Percentiles rank a stretch among this genome's conserved stretches.
Evolutionary conservation across 2,797 vertebrate genomes (phyloP).

Genomic region (Acestrorhynchus altus): DNA sequence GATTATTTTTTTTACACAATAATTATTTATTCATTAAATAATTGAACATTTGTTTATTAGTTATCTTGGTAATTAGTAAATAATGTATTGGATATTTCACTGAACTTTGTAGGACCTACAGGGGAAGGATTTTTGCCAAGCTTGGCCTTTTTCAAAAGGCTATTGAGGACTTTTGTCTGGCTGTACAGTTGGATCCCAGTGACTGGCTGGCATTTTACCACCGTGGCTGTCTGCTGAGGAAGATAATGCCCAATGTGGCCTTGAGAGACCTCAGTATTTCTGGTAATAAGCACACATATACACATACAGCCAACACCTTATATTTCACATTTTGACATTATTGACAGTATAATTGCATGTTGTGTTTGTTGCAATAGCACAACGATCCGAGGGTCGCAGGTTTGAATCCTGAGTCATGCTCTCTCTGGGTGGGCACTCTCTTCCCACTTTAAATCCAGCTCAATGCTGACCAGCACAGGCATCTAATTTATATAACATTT

Average conservation of each 20-base stretch:
- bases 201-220: constrained; percentile 80
- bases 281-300: constrained; percentile 66
- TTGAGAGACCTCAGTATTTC: constrained; percentile 81
- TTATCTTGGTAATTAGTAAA: not conserved
- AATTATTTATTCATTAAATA: not conserved
- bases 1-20: not conserved
- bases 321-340: not conserved
- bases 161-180: constrained; percentile 72
- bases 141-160: constrained; percentile 68
- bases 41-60: not conserved
- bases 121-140: constrained; percentile 76
- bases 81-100: not conserved
- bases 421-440: too few species aligned
- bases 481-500: too few species aligned
- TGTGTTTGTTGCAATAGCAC: not conserved
- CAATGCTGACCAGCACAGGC: too few species aligned
- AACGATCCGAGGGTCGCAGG: too few species aligned
- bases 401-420: too few species aligned
- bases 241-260: constrained; percentile 68
- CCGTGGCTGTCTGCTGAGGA: constrained; percentile 76
- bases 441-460: too few species aligned
- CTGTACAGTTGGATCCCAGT: constrained; percentile 75
- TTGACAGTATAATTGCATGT: not conserved
- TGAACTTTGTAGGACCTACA: constrained; percentile 67
- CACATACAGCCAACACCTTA: not conserved